phyloP scores from a whole-genome alignment of 2,113 vertebrate species.

The Antechinus stuartii region DNA sequence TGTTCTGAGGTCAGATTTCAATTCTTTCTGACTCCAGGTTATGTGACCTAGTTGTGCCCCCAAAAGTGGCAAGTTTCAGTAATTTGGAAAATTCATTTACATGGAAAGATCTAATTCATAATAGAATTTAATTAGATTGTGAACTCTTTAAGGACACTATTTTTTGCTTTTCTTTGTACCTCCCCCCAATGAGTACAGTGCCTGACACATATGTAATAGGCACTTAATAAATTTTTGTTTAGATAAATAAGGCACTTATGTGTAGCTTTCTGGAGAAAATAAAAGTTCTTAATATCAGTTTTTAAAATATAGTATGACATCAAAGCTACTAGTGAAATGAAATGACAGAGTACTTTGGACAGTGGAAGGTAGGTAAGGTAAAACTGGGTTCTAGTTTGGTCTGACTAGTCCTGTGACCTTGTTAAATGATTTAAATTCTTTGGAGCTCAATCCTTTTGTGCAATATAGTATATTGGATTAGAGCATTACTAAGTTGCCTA shows the following conservation, averaged over 20 bases:
- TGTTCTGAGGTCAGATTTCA: too few relatives aligned
- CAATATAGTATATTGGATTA: background rate
- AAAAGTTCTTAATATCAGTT: background rate
- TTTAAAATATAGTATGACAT: background rate
- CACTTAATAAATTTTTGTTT: background rate
- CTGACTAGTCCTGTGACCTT: background rate
- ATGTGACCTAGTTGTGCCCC: too few relatives aligned
- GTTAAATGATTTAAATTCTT: background rate
- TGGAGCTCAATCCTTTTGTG: background rate
- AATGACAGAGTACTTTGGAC: background rate
- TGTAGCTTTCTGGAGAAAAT: background rate
- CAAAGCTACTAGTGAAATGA: background rate
- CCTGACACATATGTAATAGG: background rate
- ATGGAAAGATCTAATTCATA: background rate
- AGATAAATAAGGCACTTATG: background rate
- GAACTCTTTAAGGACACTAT: background rate
- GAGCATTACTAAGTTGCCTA: background rate
- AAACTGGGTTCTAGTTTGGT: background rate
- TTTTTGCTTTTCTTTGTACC: background rate
- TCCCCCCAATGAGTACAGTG: background rate
- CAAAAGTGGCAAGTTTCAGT: background rate
- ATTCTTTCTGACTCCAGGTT: too few relatives aligned
- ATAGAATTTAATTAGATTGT: too few relatives aligned
- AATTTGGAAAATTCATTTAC: background rate
- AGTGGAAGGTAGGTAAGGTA: background rate